phyloP scores from a whole-genome alignment of 2,797 vertebrate genomes.

The Pyrrhura leucotis region DNA sequence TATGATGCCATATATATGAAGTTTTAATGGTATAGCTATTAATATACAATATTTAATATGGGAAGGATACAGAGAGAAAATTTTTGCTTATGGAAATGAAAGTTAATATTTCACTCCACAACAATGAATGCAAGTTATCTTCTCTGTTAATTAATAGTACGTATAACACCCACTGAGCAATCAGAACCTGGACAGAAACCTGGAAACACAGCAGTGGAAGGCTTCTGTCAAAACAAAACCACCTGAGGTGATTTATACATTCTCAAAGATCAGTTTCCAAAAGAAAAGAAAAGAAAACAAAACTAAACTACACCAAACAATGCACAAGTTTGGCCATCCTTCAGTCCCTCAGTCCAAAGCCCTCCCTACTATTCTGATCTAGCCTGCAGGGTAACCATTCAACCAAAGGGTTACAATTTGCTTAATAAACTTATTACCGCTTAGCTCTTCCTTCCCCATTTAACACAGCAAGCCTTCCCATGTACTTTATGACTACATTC shows the following conservation, averaged over 20 bases:
- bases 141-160: background rate
- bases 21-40: background rate
- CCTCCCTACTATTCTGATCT: background rate
- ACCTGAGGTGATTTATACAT: accelerated
- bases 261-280: background rate
- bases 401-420: background rate
- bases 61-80: background rate
- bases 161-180: background rate
- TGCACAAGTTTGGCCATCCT: background rate
- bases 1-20: background rate
- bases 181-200: background rate
- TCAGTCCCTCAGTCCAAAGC: background rate
- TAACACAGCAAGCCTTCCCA: background rate
- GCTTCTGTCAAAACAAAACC: background rate
- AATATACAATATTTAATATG: background rate
- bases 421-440: background rate
- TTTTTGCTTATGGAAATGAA: background rate
- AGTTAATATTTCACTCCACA: background rate
- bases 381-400: background rate
- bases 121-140: background rate
- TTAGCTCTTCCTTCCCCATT: background rate
- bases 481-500: background rate
- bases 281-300: background rate
- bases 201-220: background rate
- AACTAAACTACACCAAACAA: background rate